Percentiles rank a stretch among this genome's conserved stretches.
phyloP scores from a whole-genome alignment of 2,888 invertebrate genomes.

The Xanthia icteritia region DNA sequence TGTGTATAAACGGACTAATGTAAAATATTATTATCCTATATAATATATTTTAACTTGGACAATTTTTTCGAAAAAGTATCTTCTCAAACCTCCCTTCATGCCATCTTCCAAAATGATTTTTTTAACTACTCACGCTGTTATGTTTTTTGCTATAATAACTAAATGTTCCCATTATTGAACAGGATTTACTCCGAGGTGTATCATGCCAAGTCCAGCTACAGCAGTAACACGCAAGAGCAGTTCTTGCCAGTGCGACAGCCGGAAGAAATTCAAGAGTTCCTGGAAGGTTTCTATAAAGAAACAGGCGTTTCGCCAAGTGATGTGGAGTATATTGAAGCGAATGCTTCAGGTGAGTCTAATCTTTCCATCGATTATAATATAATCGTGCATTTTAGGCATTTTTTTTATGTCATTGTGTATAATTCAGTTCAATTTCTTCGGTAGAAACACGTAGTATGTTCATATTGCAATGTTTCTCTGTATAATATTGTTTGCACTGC shows the following conservation, averaged over 20 bases:
- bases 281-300: slow-evolving; percentile 89
- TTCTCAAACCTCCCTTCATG: background rate
- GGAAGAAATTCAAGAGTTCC: slow-evolving; percentile 84
- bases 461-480: no score
- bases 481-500: no score
- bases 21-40: no score
- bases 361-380: no score
- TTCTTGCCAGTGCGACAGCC: slow-evolving; percentile 66
- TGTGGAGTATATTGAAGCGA: slow-evolving; percentile 95
- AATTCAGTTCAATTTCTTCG: no score
- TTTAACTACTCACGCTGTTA: background rate
- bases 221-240: background rate
- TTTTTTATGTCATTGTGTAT: no score
- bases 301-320: slow-evolving; percentile 91
- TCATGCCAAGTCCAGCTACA: slow-evolving; percentile 38
- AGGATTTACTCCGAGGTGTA: slow-evolving; percentile 52
- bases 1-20: no score
- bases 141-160: background rate
- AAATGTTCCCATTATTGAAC: background rate
- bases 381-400: no score
- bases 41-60: background rate
- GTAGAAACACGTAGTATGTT: no score
- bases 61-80: background rate
- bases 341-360: slow-evolving; percentile 91
- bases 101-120: background rate